These are phyloP conservation scores for Oreochromis spilurus DNA, from an alignment of 2,113 vertebrate genomes.

Conservation along the genomic window DNA sequence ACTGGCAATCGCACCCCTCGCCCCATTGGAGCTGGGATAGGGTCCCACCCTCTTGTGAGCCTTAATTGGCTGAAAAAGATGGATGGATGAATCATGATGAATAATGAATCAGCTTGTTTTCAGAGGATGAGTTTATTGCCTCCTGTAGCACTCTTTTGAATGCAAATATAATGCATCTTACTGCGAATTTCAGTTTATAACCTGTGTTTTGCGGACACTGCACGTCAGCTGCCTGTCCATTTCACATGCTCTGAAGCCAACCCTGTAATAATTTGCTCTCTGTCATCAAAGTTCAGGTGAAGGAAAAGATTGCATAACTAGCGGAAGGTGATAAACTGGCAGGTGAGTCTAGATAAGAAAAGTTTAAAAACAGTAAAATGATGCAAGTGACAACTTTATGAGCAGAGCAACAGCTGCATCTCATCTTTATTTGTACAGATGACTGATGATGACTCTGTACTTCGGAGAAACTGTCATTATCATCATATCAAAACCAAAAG, in stretches of 20 bases:
- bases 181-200: not conserved
- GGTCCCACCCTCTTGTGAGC: not conserved
- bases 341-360: not conserved
- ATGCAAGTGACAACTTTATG: not conserved
- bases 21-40: not conserved
- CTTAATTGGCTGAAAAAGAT: not conserved
- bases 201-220: not conserved
- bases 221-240: not conserved
- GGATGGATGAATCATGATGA: not conserved
- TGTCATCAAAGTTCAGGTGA: not conserved
- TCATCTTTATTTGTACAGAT: not conserved
- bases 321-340: not conserved
- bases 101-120: not conserved
- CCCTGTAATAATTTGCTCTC: not conserved
- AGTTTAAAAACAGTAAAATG: not conserved
- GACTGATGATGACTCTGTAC: not conserved
- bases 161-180: not conserved
- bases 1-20: not conserved
- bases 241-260: not conserved
- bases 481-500: slow-evolving; percentile 26
- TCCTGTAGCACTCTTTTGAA: not conserved
- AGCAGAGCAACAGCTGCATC: slow-evolving; percentile 21
- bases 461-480: slow-evolving; percentile 1
- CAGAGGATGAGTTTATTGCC: not conserved
- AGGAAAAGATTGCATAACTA: not conserved